Percentiles rank a stretch among this genome's conserved stretches.
Evolutionary conservation across 2,797 vertebrate genomes (phyloP).

Genomic region (Threskiornis aethiopicus): DNA sequence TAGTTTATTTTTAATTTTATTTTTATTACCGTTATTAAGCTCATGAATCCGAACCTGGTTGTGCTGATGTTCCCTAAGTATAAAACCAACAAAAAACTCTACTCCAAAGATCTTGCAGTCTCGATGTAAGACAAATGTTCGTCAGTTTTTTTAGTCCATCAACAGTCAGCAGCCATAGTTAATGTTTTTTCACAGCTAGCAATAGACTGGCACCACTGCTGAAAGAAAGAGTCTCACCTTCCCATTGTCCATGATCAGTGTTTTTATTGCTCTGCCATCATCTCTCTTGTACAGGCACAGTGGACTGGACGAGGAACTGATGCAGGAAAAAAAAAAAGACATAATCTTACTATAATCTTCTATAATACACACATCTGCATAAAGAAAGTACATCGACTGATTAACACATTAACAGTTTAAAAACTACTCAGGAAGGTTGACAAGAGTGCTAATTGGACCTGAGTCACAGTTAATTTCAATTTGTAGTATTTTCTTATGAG

Average conservation of each 20-base stretch:
- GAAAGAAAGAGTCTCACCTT: neutral
- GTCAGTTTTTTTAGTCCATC: neutral
- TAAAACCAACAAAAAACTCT: neutral
- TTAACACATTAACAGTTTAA: neutral
- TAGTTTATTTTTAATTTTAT: neutral
- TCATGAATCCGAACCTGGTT: neutral
- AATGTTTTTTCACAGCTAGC: neutral
- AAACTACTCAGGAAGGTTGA: neutral
- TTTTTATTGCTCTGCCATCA: neutral
- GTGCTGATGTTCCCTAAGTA: neutral
- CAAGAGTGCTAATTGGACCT: neutral
- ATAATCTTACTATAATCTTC: neutral
- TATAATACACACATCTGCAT: neutral
- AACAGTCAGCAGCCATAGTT: neutral
- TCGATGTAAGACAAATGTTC: neutral
- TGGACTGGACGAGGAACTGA: neutral
- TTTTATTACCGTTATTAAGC: neutral
- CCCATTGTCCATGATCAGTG: neutral
- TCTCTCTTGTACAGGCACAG: neutral
- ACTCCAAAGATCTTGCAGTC: neutral
- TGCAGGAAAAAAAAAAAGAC: neutral
- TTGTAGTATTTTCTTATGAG: neutral
- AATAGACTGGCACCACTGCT: neutral
- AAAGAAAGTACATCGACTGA: neutral
- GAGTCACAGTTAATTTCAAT: neutral